These are phyloP conservation scores for Venustoraphidia nigricollis DNA, from an alignment of 2,888 invertebrate genomes.

Conservation along the genomic window DNA sequence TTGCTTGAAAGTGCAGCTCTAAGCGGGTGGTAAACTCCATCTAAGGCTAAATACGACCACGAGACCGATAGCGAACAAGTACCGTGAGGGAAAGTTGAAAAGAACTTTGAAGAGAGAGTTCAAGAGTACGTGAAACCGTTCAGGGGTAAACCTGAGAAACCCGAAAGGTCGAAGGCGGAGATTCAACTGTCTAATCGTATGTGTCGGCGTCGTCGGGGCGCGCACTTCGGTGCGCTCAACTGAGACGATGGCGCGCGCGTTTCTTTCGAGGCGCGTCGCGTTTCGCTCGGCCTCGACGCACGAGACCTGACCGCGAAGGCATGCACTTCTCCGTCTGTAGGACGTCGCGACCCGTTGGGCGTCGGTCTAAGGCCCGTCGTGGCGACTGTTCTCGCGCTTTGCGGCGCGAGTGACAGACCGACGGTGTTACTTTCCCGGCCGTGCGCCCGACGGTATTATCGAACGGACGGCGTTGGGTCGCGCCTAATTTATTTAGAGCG, in stretches of 20 bases:
- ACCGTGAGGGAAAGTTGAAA: too few relatives aligned
- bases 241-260: conserved; percentile 10
- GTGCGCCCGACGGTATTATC: conserved; percentile 13
- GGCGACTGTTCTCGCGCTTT: conserved; percentile 10
- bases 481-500: conserved; percentile 7
- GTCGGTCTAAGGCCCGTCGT: conserved; percentile 26
- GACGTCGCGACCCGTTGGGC: conserved; percentile 37
- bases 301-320: conserved; percentile 16
- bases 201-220: conserved; percentile 11
- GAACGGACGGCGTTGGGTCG: conserved; percentile 6
- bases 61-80: conserved; percentile 47
- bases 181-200: conserved; percentile 14
- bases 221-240: conserved; percentile 8
- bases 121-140: conserved; percentile 34
- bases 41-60: conserved; percentile 37
- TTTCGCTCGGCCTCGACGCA: conserved; percentile 9
- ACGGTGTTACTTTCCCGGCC: conserved; percentile 10
- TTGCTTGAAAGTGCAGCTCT: conserved; percentile 41
- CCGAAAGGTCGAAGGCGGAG: conserved; percentile 19
- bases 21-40: conserved; percentile 39
- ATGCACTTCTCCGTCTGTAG: conserved; percentile 32
- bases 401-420: conserved; percentile 7
- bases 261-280: conserved; percentile 7
- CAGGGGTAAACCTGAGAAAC: conserved; percentile 21
- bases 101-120: too few relatives aligned